Evolutionary conservation across 2,888 invertebrate genomes (phyloP).

Genomic region (Paralinhomoeus sp.): DNA sequence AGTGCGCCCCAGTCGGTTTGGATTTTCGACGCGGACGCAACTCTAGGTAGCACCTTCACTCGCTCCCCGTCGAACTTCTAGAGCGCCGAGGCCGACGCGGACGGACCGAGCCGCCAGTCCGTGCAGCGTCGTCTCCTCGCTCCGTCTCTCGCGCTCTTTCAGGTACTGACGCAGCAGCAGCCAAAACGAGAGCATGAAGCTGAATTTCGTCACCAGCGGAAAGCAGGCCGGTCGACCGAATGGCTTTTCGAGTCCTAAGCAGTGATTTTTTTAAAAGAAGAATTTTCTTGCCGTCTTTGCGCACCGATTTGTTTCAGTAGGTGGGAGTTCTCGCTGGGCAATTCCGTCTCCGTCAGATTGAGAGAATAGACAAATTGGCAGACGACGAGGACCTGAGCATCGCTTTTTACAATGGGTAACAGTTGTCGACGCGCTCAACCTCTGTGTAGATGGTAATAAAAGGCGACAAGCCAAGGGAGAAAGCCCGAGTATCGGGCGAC

Average conservation of each 20-base stretch:
- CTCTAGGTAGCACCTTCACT: too few species aligned
- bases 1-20: too few species aligned
- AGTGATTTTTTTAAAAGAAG: too few species aligned
- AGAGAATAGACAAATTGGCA: constrained; percentile 59
- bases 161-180: constrained; percentile 70
- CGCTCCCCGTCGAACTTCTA: too few species aligned
- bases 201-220: constrained; percentile 29
- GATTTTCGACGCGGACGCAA: too few species aligned
- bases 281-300: too few species aligned
- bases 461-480: constrained; percentile 71
- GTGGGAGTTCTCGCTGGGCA: constrained; percentile 36
- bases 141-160: constrained; percentile 36
- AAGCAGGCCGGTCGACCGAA: constrained; percentile 6
- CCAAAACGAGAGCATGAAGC: constrained; percentile 83
- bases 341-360: constrained; percentile 54
- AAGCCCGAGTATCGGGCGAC: constrained; percentile 68
- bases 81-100: too few species aligned
- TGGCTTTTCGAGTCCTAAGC: constrained; percentile 9
- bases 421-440: constrained; percentile 10
- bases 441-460: constrained; percentile 66
- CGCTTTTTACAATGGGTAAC: too few species aligned
- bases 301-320: background rate
- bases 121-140: background rate
- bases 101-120: background rate
- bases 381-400: constrained; percentile 40